A percentile compares a stretch with the other conserved stretches of the same genome.
Evolutionary conservation across 2,113 vertebrate species (phyloP).

Genomic region (Petrocephalus microphthalmus): DNA sequence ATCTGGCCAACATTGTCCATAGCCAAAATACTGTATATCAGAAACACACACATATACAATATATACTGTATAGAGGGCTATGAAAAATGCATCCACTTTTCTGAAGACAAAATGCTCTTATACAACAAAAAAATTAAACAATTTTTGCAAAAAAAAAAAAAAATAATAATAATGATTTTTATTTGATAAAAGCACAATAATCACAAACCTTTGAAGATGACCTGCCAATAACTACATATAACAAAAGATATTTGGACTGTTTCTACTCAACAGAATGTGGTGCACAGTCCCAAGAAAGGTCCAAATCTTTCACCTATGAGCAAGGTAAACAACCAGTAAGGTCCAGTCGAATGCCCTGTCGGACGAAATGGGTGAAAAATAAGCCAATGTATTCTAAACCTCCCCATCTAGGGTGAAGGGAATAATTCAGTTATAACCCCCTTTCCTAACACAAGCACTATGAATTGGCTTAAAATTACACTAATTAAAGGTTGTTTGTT

Average conservation of each 20-base stretch:
- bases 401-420: too few species aligned
- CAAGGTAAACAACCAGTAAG: too few species aligned
- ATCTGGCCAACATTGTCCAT: background rate
- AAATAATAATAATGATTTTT: background rate
- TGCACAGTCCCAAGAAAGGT: constrained; percentile 21
- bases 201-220: constrained; percentile 37
- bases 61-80: background rate
- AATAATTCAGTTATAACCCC: too few species aligned
- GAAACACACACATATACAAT: background rate
- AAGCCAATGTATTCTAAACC: too few species aligned
- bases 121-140: background rate
- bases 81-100: background rate
- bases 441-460: too few species aligned
- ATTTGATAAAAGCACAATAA: background rate
- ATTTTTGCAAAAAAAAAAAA: background rate
- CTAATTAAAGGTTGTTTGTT: too few species aligned
- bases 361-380: too few species aligned
- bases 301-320: too few species aligned
- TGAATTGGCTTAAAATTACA: too few species aligned
- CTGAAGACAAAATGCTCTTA: background rate
- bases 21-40: background rate
- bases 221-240: constrained; percentile 52
- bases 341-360: too few species aligned
- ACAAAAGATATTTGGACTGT: constrained; percentile 58
- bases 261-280: constrained; percentile 25